These are phyloP conservation scores for Dolichotis patagonum DNA, from an alignment of 2,113 vertebrate species.

Conservation along the genomic window DNA sequence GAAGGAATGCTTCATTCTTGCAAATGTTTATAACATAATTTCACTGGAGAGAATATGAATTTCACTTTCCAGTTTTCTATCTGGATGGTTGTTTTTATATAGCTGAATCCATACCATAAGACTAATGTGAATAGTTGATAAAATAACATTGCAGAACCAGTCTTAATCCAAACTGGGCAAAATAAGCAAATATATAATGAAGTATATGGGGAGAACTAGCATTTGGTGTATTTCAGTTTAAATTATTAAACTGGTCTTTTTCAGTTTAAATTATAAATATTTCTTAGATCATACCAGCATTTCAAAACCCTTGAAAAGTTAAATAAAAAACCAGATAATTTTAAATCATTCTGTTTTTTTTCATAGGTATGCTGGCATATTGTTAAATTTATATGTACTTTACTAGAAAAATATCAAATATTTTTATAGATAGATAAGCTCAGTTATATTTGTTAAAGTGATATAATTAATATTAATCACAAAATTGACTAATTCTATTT, in stretches of 20 bases:
- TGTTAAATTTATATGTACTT: slow-evolving; percentile 7
- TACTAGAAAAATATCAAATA: background rate
- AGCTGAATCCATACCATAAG: background rate
- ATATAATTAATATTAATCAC: background rate
- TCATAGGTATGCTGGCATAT: background rate
- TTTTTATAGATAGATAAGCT: background rate
- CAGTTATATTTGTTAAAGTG: background rate
- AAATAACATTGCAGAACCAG: background rate
- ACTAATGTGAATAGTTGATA: background rate
- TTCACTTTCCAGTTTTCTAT: slow-evolving; percentile 55
- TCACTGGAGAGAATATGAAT: slow-evolving; percentile 25
- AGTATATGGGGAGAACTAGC: background rate
- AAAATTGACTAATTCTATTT: background rate
- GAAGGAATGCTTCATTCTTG: background rate
- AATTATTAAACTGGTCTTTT: too few relatives aligned
- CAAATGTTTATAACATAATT: slow-evolving; percentile 29
- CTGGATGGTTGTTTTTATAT: background rate
- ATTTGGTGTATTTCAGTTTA: background rate
- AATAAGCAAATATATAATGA: background rate
- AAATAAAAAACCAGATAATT: background rate
- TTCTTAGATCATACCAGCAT: background rate
- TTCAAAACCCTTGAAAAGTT: background rate
- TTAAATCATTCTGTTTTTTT: background rate
- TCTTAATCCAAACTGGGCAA: background rate
- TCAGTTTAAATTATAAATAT: background rate